Evolutionary conservation across 2,797 vertebrate genomes (phyloP).

Genomic region (Pseudomugil tenellus): DNA sequence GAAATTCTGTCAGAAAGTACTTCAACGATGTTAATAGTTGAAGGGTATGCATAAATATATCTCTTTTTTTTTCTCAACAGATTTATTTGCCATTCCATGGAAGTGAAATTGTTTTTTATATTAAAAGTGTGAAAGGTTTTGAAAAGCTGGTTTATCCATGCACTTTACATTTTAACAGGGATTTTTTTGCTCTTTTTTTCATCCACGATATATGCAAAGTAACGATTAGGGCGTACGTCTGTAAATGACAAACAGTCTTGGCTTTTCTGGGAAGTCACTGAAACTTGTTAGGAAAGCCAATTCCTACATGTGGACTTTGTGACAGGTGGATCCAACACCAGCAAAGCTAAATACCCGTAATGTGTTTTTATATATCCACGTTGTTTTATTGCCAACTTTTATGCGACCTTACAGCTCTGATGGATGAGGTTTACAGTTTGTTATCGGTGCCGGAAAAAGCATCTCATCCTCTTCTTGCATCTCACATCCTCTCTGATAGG

Average conservation of each 20-base stretch:
- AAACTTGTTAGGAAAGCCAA: rapidly evolving
- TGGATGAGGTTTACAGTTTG: neutral
- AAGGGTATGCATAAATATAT: neutral
- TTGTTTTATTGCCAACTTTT: slow-evolving; percentile 5
- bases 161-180: neutral
- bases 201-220: neutral
- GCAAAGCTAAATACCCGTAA: neutral
- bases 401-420: neutral
- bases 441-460: neutral
- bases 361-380: neutral
- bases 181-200: neutral
- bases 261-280: neutral
- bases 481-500: slow-evolving; percentile 55
- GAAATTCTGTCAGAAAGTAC: too few relatives aligned
- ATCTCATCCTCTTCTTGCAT: neutral
- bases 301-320: slow-evolving; percentile 15
- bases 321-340: neutral
- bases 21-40: too few relatives aligned
- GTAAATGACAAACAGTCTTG: neutral
- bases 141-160: too few relatives aligned
- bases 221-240: neutral
- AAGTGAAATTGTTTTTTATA: too few relatives aligned
- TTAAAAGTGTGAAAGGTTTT: too few relatives aligned
- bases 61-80: neutral
- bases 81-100: neutral